Evolutionary conservation across 2,888 invertebrate species (phyloP), one percentile per base, ranked within the genome.

Genomic region (Nymphalis urticae): DNA sequence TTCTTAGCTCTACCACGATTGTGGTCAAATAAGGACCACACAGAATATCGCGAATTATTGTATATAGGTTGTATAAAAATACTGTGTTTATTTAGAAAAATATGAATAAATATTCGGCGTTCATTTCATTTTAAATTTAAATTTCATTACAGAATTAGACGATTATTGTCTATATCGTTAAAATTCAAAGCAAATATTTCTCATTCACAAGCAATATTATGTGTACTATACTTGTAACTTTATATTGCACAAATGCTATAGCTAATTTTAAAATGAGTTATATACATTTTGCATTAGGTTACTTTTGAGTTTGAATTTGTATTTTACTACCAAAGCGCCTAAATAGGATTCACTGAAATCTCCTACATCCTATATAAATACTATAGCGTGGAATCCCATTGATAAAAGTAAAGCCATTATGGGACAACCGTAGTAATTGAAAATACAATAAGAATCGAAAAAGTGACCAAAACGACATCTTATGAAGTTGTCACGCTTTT

Each of bases 341-440:
- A 13, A 42, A 4, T 8, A 42, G 13, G 13, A 13, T 42, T 42
- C 42, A 42, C 42, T 42, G 13, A 54, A 27, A 24, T 36, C 13
- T 59, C 16, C 47, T 76, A 75, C 84, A 82, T 36, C 80, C 85
- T 78, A 73, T 80, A 78, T 72, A 75, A 32, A 68, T 69, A 69
- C 68, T 71, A 71, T n/a, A 17, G 42, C 62, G 69, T 56, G 59
- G 61, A 27, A 58, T 51, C 60, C 79, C 83, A 87, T 88, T 87
- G 82, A 86, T 69, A 71, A 77, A 75, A 74, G 75, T 76, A 76
- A 80, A 79, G 56, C 47, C 67, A 68, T 62, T 54, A 56, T 61
- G 62, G 58, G 90, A 90, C 90, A 89, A 77, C 83, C 90, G 85
- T 89, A 86, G 84, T 89, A 91, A 91, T 90, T 83, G 88, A 75